Base-by-base conservation (phyloP, 2,797 vertebrate species). In the Prunella strophiata region DNA sequence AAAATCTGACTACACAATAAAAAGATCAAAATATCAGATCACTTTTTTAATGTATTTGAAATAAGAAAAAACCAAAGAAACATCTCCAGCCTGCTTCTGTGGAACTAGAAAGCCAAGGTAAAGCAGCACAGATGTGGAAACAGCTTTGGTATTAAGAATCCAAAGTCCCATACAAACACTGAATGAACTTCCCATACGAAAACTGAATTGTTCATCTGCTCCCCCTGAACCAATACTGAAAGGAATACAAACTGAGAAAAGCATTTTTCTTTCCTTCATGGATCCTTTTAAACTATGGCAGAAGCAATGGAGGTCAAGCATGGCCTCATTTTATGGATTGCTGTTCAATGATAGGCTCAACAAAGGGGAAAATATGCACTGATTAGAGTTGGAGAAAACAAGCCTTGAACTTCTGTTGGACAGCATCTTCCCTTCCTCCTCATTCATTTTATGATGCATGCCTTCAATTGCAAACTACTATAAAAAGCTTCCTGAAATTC, bases 401-500 rank as follows among this genome's bases (percentile, higher is more conserved):
- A 72, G 26, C 32, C 79, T 77, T 65, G 47, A 29, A 50, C 51
- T 78, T 88, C 70, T 26, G 78, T 59, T 88, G 81, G 73, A 47
- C 80, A 75, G 47, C 76, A 93, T 88, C 93, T 91, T 92, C 78
- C 70, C 58, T 93, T 90, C 94, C 77, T 96, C 83, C 83, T 63
- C 63, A 17, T 17, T 52, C 7, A 0, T 92, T 96, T 95, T 96
- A 95, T 79, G 88, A 89, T 89, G 75, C 72, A 78, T 87, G 89
- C 91, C 86, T 94, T 93, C 88, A 82, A 89, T 86, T 93, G 94
- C 67, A 93, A 92, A 92, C 78, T 40, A 63, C 89, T 48, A 93
- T 96, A 94, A 96, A 96, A 96, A 87, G 74, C 91, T 94, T 96
- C 96, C 96, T 93, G 96, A 90, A 96, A 89, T 94, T 95, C 95